These are phyloP conservation scores for Psettodes erumei DNA, from an alignment of 2,113 vertebrate species.

Conservation along the genomic window DNA sequence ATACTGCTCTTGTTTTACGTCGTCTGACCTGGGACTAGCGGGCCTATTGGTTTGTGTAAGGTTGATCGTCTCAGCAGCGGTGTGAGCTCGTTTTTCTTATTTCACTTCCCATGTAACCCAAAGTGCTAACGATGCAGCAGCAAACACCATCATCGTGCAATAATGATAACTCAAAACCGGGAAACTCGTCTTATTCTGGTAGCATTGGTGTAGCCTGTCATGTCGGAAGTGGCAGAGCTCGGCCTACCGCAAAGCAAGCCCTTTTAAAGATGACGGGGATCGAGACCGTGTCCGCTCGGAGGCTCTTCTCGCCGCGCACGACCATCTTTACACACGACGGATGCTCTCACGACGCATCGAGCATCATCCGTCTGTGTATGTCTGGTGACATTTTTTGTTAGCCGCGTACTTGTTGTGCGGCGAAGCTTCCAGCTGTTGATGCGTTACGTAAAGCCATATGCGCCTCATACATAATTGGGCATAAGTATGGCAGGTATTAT, in stretches of 20 bases:
- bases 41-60: constrained; percentile 53
- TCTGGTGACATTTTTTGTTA: background rate
- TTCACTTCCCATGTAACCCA: background rate
- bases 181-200: background rate
- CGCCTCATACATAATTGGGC: background rate
- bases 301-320: constrained; percentile 15
- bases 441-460: constrained; percentile 33
- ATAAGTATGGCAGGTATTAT: background rate
- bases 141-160: fast-evolving
- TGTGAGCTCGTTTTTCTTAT: background rate
- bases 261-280: constrained; percentile 58
- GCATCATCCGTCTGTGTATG: background rate
- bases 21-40: constrained; percentile 48
- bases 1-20: background rate
- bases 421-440: constrained; percentile 23
- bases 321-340: constrained; percentile 31
- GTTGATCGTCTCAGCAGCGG: constrained; percentile 24
- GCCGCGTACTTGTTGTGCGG: constrained; percentile 12
- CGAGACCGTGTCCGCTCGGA: constrained; percentile 16
- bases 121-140: background rate
- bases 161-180: fast-evolving
- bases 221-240: constrained; percentile 55
- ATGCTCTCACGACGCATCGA: constrained; percentile 19
- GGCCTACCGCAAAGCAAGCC: constrained; percentile 65
- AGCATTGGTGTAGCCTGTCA: constrained; percentile 22